A percentile compares a stretch with the other conserved stretches of the same genome.
Evolutionary conservation across 2,797 vertebrate species (phyloP).

Genomic region (Lepus oiostolus): DNA sequence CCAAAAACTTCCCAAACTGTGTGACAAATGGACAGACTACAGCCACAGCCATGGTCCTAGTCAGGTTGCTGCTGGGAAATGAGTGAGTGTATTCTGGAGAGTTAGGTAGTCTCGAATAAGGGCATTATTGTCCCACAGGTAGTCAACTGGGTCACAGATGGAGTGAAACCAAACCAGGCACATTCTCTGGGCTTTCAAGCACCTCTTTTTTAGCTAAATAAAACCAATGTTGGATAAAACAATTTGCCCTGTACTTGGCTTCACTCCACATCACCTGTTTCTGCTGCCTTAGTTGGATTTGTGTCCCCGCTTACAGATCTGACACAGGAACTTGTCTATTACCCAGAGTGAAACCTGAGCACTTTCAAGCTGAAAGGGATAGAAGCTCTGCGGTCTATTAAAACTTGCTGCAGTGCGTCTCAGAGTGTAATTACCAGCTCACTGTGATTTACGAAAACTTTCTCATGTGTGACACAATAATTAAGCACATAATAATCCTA

Average conservation of each 20-base stretch:
- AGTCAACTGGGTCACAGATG: no score
- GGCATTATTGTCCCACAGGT: no score
- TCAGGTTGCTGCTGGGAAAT: no score
- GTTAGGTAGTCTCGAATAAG: no score
- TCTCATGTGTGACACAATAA: conserved; percentile 68
- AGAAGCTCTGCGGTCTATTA: not conserved
- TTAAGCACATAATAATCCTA: conserved; percentile 62
- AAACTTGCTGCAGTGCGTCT: conserved; percentile 44
- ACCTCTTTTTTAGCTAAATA: not conserved
- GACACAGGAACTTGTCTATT: not conserved
- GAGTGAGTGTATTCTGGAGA: no score
- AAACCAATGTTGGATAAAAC: not conserved
- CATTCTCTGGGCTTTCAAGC: no score
- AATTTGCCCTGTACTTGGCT: not conserved
- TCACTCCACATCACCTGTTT: not conserved
- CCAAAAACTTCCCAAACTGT: no score
- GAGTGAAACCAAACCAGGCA: no score
- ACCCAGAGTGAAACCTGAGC: conserved; percentile 27
- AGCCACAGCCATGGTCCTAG: no score
- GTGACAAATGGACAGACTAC: no score
- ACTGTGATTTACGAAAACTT: conserved; percentile 72
- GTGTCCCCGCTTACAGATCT: not conserved
- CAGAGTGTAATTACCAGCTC: conserved; percentile 63
- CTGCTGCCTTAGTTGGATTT: not conserved
- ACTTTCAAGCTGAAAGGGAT: not conserved